phyloP scores from a whole-genome alignment of 2,113 vertebrate species.

The Limnothrissa miodon region DNA sequence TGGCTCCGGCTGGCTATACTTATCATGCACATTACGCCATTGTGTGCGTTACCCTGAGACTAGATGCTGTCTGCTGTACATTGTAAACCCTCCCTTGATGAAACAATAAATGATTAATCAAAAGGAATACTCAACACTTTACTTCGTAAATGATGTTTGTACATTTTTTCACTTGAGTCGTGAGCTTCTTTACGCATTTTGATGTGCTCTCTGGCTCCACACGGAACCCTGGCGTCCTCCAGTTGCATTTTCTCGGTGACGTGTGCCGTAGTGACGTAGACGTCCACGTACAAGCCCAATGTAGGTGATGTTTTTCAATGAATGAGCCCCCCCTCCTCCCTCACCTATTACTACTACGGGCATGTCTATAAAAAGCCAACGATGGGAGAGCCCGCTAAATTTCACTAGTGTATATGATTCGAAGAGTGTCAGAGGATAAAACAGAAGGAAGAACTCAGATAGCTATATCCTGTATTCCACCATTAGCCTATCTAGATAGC shows the following conservation, averaged over 20 bases:
- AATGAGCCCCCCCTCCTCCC: conserved; percentile 81
- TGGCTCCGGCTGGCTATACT: not conserved
- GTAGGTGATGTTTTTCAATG: conserved; percentile 89
- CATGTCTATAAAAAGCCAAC: conserved; percentile 82
- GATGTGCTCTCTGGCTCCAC: conserved; percentile 46
- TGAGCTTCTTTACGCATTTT: conserved; percentile 36
- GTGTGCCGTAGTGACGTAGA: conserved; percentile 57
- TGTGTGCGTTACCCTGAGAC: not conserved
- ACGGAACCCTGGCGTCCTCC: conserved; percentile 74
- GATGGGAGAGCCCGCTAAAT: conserved; percentile 70
- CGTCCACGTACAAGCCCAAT: conserved; percentile 76
- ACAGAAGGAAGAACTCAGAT: not conserved
- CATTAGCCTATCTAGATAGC: not conserved
- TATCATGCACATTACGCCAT: not conserved
- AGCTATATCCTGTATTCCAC: not conserved
- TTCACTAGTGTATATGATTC: conserved; percentile 58
- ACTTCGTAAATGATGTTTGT: conserved; percentile 18
- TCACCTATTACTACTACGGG: conserved; percentile 77
- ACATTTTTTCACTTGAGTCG: conserved; percentile 27
- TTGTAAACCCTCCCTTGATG: not conserved
- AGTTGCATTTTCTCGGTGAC: conserved; percentile 83
- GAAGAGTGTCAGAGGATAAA: conserved; percentile 46
- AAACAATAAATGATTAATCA: conserved; percentile 6
- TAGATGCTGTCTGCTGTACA: not conserved
- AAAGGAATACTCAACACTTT: conserved; percentile 29